These are phyloP conservation scores for Andinoacara biseriatus DNA, from an alignment of 2,113 vertebrate species.

Conservation along the genomic window DNA sequence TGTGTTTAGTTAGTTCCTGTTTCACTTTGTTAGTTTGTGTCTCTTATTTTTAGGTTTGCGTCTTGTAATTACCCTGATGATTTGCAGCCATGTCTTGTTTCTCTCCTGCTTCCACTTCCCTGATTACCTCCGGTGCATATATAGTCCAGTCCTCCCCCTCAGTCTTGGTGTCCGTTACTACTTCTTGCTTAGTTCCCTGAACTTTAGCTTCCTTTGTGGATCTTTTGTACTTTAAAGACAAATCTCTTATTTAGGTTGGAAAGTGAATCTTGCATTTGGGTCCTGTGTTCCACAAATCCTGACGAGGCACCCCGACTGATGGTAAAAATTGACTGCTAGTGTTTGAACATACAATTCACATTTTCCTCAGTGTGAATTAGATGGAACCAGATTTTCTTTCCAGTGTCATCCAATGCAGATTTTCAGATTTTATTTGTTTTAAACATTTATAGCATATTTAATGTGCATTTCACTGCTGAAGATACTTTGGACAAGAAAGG, in stretches of 20 bases:
- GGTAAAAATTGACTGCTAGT: neutral
- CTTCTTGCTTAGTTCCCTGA: neutral
- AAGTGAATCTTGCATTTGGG: neutral
- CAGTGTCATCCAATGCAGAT: neutral
- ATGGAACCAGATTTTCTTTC: neutral
- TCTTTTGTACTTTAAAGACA: neutral
- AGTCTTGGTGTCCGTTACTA: neutral
- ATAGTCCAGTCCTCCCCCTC: neutral
- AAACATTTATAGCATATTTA: neutral
- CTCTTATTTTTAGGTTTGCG: neutral
- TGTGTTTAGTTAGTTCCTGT: no score
- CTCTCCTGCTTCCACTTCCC: neutral
- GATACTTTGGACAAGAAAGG: neutral
- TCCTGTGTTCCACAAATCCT: neutral
- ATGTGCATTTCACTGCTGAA: neutral
- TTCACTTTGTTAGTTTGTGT: no score
- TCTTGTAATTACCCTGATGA: neutral
- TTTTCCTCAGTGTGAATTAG: neutral
- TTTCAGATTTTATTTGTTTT: neutral
- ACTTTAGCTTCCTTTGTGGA: neutral
- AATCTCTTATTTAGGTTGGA: neutral
- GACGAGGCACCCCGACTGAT: neutral
- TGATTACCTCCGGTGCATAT: neutral
- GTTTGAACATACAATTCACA: neutral
- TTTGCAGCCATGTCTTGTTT: neutral